Evolutionary conservation across 2,797 vertebrate genomes (phyloP).

Genomic region (Heterohyrax brucei): DNA sequence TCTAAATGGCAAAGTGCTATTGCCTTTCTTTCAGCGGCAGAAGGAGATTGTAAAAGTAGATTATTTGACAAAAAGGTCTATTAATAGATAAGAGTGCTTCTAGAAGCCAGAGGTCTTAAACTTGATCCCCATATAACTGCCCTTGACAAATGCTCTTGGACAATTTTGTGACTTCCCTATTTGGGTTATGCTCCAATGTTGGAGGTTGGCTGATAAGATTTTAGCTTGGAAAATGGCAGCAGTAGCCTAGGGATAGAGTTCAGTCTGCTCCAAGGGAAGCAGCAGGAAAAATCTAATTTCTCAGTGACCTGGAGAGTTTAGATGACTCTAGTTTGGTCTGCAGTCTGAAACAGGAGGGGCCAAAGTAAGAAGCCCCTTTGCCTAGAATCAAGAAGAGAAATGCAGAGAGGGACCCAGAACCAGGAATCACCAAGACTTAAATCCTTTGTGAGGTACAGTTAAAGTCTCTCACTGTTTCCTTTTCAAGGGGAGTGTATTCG

Average conservation of each 20-base stretch:
- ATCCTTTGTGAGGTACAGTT: background rate
- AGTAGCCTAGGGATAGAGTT: background rate
- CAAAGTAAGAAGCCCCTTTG: background rate
- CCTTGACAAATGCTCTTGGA: background rate
- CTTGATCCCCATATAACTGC: too few species aligned
- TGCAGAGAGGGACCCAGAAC: background rate
- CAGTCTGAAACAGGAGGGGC: background rate
- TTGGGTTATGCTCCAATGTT: background rate
- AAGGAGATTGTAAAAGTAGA: conserved; percentile 12
- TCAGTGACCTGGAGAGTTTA: background rate
- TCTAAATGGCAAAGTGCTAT: background rate
- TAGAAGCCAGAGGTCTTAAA: background rate
- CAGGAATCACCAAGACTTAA: background rate
- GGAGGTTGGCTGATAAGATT: background rate
- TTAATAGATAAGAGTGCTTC: background rate
- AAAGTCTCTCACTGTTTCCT: background rate
- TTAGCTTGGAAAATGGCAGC: background rate
- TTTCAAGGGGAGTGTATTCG: background rate
- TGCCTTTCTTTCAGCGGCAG: background rate
- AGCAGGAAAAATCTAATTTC: conserved; percentile 6
- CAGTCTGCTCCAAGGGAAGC: background rate
- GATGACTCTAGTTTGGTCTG: background rate
- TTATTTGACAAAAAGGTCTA: background rate
- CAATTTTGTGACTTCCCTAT: background rate
- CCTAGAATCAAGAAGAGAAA: background rate